phyloP scores from a whole-genome alignment of 1,140 invertebrate genomes.

The Cotesia vestalis region DNA sequence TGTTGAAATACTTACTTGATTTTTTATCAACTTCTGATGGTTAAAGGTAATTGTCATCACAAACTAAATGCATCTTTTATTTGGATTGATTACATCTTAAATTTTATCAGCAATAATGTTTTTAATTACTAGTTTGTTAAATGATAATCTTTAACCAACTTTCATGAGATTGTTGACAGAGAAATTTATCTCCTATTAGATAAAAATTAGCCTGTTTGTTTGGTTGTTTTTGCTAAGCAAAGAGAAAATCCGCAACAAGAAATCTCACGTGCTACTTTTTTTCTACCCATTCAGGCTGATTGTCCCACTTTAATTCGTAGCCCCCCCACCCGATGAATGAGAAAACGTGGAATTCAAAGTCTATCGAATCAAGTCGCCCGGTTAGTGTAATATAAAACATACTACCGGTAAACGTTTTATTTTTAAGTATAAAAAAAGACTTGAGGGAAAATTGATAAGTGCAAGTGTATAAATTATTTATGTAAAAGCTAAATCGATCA shows the following conservation, averaged over 20 bases:
- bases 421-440: neutral
- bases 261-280: conserved; percentile 29
- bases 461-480: conserved; percentile 9
- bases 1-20: no score
- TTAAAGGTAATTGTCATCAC: no score
- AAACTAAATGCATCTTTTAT: no score
- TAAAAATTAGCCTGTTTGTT: no score
- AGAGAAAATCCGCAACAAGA: no score
- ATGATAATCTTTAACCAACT: no score
- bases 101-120: no score
- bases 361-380: conserved; percentile 12
- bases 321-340: conserved; percentile 19
- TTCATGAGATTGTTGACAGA: no score
- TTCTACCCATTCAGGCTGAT: conserved; percentile 13
- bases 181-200: no score
- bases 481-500: neutral
- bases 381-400: neutral
- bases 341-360: conserved; percentile 17
- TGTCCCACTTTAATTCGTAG: conserved; percentile 30
- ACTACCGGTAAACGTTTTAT: neutral
- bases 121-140: no score
- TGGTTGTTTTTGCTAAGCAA: neutral
- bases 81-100: no score
- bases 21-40: no score
- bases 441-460: neutral